Base-by-base conservation (phyloP, 1,140 invertebrate species). In the Holcopasites calliopsidis region DNA sequence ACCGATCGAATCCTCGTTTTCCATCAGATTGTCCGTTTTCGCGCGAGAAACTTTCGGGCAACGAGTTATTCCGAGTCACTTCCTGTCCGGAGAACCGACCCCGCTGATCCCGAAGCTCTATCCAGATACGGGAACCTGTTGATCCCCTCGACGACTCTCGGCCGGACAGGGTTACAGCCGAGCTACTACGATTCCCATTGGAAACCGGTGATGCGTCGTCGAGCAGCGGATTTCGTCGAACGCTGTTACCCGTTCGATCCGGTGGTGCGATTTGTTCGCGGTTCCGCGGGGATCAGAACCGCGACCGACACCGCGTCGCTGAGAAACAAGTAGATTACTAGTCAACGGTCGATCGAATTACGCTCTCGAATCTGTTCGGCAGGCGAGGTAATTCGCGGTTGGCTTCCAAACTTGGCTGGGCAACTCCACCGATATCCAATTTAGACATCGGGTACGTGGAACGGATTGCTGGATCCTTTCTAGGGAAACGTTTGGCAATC, bases 321-420 rank as follows among this genome's bases (percentile, higher is more conserved):
- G 33, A 5, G 55, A 23, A 35, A 55, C 61, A 47, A 40, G 42
- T 8, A 28, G 40, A 38, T 55, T n/a, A n/a, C n/a, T 72, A 40
- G 68, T 57, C 21, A 31, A 72, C 99, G 98, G 90, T 97, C 92
- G 58, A 99, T 91, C 90, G 55, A 40, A 50, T 70, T 42, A 38
- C 65, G 58, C 26, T 62, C 26, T 60, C 57, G 49, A 49, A 40
- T 28, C 23, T 42, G 31, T 13, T 60, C 33, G 33, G 8, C 35
- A 28, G 5, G 44, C 49, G 52, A 40, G 44, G 33, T n/a, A 50
- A 42, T 35, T 40, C 33, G 44, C 33, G 11, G 71, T 7, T 3
- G 47, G 13, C 38, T 28, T 31, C 71, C 71, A 55, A 74, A 74
- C 50, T 74, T 74, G 71, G 71, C 40, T 49, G 31, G 35, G 13